Conservation (phyloP, 2,797 vertebrate genomes). For the Danio choprae region DNA sequence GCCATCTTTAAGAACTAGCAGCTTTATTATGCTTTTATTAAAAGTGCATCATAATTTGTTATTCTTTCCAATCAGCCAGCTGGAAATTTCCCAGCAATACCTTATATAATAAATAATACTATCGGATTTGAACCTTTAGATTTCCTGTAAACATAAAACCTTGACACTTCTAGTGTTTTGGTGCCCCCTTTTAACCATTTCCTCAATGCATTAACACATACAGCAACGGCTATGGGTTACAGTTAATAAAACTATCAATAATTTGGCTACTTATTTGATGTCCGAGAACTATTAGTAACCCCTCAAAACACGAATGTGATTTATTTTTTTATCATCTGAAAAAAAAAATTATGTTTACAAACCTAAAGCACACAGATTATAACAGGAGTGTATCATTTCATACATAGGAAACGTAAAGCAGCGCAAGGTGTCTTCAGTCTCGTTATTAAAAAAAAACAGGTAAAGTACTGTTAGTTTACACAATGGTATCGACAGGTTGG, state of each 20-base stretch:
- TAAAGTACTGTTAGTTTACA: neutral
- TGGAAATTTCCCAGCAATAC: neutral
- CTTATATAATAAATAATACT: neutral
- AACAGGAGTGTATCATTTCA: neutral
- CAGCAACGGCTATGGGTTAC: neutral
- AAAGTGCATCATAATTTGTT: neutral
- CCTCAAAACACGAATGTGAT: neutral
- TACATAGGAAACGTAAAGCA: neutral
- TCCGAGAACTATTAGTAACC: neutral
- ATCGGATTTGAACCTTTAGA: neutral
- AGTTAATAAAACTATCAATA: neutral
- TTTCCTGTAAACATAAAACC: conserved; percentile 1
- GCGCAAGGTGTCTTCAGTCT: neutral
- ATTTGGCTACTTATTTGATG: neutral
- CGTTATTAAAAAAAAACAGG: neutral
- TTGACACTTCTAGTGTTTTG: conserved; percentile 17
- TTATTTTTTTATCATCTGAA: neutral
- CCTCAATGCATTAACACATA: neutral
- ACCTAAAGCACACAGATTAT: neutral
- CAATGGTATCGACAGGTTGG: neutral
- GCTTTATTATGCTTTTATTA: neutral
- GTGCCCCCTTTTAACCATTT: conserved; percentile 17
- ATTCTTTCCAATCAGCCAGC: neutral
- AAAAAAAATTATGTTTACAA: neutral
- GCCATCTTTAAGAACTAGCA: neutral